Percentiles rank a stretch among this genome's conserved stretches.
Evolutionary conservation across 2,797 vertebrate genomes (phyloP).

Genomic region (Allobates femoralis): DNA sequence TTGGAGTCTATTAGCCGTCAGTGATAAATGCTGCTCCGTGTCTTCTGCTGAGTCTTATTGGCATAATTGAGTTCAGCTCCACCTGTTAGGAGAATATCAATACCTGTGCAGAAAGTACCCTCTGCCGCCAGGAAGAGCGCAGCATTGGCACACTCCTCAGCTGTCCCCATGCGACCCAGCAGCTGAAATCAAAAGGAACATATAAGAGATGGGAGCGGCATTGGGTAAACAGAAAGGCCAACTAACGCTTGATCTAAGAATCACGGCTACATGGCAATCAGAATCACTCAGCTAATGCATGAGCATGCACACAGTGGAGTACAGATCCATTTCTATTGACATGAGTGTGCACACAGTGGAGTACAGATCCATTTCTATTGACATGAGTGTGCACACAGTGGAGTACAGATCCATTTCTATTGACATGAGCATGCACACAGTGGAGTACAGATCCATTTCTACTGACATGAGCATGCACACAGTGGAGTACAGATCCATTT

Average conservation of each 20-base stretch:
- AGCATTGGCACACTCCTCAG: constrained; percentile 77
- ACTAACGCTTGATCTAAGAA: background rate
- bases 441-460: no score
- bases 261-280: background rate
- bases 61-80: constrained; percentile 84
- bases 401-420: no score
- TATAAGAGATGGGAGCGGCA: background rate
- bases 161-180: constrained; percentile 83
- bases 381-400: no score
- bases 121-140: constrained; percentile 82
- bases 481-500: no score
- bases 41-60: constrained; percentile 75
- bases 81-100: constrained; percentile 79
- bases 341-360: no score
- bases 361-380: no score
- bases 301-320: no score
- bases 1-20: background rate
- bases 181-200: constrained; percentile 71
- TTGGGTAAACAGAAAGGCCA: background rate
- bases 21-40: constrained; percentile 47
- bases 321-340: no score
- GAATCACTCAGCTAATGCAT: no score
- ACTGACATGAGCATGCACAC: no score
- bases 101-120: constrained; percentile 83
- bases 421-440: no score